These are phyloP conservation scores for Ceriagrion tenellum DNA, from an alignment of 2,888 invertebrate genomes.

Conservation along the genomic window DNA sequence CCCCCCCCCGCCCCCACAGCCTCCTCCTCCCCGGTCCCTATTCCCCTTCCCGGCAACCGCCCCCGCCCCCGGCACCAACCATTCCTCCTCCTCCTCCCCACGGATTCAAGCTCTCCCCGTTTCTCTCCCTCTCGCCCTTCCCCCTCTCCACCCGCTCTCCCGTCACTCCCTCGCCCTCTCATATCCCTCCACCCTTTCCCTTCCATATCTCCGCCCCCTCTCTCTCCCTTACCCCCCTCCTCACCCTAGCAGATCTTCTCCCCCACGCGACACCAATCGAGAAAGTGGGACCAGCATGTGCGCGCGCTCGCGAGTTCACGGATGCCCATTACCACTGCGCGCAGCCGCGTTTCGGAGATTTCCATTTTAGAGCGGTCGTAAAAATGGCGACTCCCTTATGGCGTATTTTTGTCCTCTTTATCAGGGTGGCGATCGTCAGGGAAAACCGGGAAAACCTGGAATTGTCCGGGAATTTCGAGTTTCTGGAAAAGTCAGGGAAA, in stretches of 20 bases:
- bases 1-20: not conserved
- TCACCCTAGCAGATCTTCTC: not conserved
- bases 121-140: not conserved
- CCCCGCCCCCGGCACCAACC: not conserved
- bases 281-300: not conserved
- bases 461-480: too few species aligned
- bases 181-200: not conserved
- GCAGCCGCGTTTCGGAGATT: not conserved
- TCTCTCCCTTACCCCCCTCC: not conserved
- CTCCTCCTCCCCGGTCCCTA: not conserved
- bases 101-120: not conserved
- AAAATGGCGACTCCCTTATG: constrained; percentile 32
- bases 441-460: too few species aligned
- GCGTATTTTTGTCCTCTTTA: too few species aligned
- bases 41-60: too few species aligned
- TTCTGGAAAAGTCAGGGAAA: too few species aligned
- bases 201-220: not conserved
- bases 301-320: not conserved
- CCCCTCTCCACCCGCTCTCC: not conserved
- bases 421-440: too few species aligned
- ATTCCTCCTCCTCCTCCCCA: not conserved
- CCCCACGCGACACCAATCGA: constrained; percentile 20
- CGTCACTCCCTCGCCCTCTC: not conserved
- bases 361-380: constrained; percentile 31
- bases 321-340: not conserved